phyloP scores from a whole-genome alignment of 2,113 vertebrate species.

The Myxocyprinus asiaticus region DNA sequence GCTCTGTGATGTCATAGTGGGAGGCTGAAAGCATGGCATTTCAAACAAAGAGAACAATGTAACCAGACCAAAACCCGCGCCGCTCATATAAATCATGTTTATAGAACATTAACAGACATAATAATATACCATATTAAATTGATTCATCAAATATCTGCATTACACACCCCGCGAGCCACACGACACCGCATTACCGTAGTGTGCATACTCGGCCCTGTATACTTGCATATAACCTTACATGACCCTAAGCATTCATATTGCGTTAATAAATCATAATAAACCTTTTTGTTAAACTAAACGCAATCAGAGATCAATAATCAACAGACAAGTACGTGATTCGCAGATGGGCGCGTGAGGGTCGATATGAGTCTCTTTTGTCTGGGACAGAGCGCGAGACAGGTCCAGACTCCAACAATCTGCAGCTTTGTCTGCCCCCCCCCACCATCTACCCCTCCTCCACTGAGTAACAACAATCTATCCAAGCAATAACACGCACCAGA shows the following conservation, averaged over 20 bases:
- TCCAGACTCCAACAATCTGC: conserved; percentile 76
- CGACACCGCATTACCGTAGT: background rate
- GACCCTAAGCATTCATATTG: background rate
- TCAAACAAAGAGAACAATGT: conserved; percentile 99
- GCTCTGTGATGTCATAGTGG: conserved; percentile 89
- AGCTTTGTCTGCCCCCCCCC: conserved; percentile 74
- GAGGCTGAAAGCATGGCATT: conserved; percentile 87
- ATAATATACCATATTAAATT: background rate
- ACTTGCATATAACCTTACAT: conserved; percentile 23
- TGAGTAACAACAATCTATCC: too few species aligned
- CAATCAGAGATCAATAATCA: background rate
- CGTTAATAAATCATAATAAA: background rate
- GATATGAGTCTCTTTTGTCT: conserved; percentile 71
- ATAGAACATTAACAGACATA: background rate
- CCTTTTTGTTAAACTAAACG: background rate
- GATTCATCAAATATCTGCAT: background rate
- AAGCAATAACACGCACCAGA: background rate
- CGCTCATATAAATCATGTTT: background rate
- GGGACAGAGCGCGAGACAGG: conserved; percentile 61
- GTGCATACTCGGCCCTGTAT: background rate
- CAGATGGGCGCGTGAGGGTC: background rate
- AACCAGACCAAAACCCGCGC: conserved; percentile 39
- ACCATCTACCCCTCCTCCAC: conserved; percentile 2
- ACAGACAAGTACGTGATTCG: background rate
- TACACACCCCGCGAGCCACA: too few species aligned